Percentiles rank a stretch among this genome's conserved stretches.
Evolutionary conservation across 1,140 invertebrate species (phyloP).

Genomic region (Solenopsis fugax): DNA sequence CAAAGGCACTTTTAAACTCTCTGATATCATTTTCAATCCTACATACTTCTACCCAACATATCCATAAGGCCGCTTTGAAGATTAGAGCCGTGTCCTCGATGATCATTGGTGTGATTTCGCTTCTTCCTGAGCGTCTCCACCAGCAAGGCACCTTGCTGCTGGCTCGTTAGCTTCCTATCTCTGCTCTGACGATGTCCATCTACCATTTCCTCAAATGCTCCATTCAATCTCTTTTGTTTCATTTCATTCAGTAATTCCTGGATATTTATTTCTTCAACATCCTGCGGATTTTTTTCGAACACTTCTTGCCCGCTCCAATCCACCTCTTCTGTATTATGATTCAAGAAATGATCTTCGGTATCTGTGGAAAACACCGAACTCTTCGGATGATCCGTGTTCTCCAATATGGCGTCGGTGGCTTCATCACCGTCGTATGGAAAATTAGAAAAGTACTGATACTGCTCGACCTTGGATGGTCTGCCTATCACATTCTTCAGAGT

Average conservation of each 20-base stretch:
- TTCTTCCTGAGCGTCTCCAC: conserved; percentile 91
- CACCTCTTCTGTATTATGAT: neutral
- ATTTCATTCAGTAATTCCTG: conserved; percentile 80
- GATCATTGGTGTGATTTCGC: conserved; percentile 84
- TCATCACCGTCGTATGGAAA: conserved; percentile 26
- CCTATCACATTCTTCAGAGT: conserved; percentile 62
- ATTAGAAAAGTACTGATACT: conserved; percentile 50
- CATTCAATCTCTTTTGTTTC: conserved; percentile 69
- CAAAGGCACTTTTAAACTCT: neutral
- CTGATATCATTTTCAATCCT: neutral
- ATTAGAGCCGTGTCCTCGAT: conserved; percentile 84
- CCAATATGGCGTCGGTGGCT: conserved; percentile 22
- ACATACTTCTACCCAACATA: conserved; percentile 93
- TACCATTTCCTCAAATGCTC: conserved; percentile 70
- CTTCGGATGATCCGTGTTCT: conserved; percentile 10
- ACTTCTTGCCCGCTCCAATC: conserved; percentile 29
- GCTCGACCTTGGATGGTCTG: conserved; percentile 39
- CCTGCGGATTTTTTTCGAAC: conserved; percentile 56
- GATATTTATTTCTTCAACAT: conserved; percentile 65
- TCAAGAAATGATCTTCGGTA: neutral
- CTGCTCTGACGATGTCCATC: conserved; percentile 81
- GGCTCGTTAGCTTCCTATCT: conserved; percentile 88
- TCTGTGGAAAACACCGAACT: conserved; percentile 4
- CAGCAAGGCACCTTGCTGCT: conserved; percentile 91
- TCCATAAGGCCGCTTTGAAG: conserved; percentile 92